Evolutionary conservation across 2,797 vertebrate genomes (phyloP), one percentile per base, ranked within the genome.

Genomic region (Eidolon dupreanum): DNA sequence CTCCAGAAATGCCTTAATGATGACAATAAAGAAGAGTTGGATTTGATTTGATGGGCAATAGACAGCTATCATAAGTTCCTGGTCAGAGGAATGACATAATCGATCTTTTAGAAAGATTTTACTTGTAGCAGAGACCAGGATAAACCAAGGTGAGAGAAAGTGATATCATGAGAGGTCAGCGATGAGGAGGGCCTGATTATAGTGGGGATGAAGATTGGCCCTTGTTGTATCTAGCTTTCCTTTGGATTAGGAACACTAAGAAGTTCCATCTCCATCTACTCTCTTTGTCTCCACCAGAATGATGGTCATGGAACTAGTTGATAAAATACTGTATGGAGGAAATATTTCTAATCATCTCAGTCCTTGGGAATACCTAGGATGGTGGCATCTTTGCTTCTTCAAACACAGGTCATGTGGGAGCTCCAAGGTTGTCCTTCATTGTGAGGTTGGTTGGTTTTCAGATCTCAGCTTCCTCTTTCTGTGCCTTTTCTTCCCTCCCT

Each of bases 241-340:
- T 82, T 93, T 94, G 74, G 22, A 79, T 89, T 61, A 73, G 43
- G 17, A 93, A 87, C 59, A 87, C n/a, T 70, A 91, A 91, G 46
- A 86, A 88, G 9, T 53, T 55, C 31, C 16, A 63, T 65, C 19
- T 74, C 38, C 24, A 49, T 75, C 24, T 87, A 55, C 22, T 78
- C 88, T 74, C 17, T 57, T 83, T 95, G 53, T 94, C 49, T 92
- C 55, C 10, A 88, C 53, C 61, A 91, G 26, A 89, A 3, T 87
- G 49, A 93, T 68, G 28, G 26, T 65, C 19, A 28, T 24, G 8
- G 49, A 16, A 8, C 26, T 82, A 73, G 8, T 22, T 96, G n/a
- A 78, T 46, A 91, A 88, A 88, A 91, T 70, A 79, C 2, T 28
- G 2, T 41, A 17, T 36, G 15, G 5, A 85, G n/a, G 31, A 84